Evolutionary conservation across 2,888 invertebrate genomes (phyloP), one percentile per base, ranked within the genome.

Genomic region (Aphodius sticticus): DNA sequence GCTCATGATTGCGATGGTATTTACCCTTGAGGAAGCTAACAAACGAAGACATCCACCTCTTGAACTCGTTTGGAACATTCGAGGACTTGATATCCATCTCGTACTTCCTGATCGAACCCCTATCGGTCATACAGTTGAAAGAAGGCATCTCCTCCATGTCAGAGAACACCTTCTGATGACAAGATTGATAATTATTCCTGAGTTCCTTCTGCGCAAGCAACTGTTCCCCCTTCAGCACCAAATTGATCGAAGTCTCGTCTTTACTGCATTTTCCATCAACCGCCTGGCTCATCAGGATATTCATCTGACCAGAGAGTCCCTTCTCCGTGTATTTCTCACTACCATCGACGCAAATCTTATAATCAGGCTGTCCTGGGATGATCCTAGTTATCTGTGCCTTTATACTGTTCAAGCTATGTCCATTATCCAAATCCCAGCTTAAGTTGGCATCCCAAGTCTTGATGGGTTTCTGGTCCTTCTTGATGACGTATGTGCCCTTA

Each of bases 331-430:
- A 89, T 37, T 82, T 86, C 79, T 87, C 86, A 16, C 83, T 84
- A 4, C 84, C 87, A n/a, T 88, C 87, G n/a, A 89, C 38, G 82
- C 89, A 89, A 16, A 90, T 84, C 85, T 87, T 87, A 16, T 86
- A 84, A 76, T 88, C 86, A 74, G 86, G 85, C 80, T 88, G 84
- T 37, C 85, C 88, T 0, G 88, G 87, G 16, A 85, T 84, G 5
- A 81, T 82, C 72, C 87, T 85, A 3, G 85, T 88, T 6, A 90
- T 69, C 15, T 85, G 84, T 53, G 87, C 70, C 81, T 87, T 86
- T 5, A 87, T 9, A 70, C 80, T 85, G 69, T 87, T 87, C 16
- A 80, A 70, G 6, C 84, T 80, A 78, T 88, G 88, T 7, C 86
- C 88, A 26, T 84, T 80, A 76, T 86, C 85, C 26, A 86, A 38